A percentile compares a stretch with the other conserved stretches of the same genome.
These are phyloP conservation scores for Hydrozoanthus gracilis DNA, from an alignment of 92 coral and sea anemone species.

Conservation along the genomic window DNA sequence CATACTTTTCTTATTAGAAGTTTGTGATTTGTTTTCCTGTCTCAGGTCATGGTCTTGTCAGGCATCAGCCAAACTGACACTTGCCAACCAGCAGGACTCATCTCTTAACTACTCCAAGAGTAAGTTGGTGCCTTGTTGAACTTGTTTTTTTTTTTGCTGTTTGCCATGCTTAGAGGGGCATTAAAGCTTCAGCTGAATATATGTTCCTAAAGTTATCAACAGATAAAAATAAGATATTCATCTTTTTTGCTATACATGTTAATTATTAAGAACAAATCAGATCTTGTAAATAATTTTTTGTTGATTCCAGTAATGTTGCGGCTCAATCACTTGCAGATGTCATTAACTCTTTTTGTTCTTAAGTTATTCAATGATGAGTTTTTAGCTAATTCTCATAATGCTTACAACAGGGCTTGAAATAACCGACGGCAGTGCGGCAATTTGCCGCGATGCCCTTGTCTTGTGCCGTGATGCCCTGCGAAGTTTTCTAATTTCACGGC, in stretches of 20 bases:
- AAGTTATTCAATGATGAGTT: too few species aligned
- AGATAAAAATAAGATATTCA: too few species aligned
- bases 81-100: slow-evolving; percentile 79
- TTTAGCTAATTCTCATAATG: too few species aligned
- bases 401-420: too few species aligned
- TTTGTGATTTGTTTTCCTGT: not conserved
- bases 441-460: too few species aligned
- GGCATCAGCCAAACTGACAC: slow-evolving; percentile 84
- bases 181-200: not conserved
- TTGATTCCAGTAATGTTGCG: not conserved
- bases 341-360: too few species aligned
- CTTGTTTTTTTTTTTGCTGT: not conserved
- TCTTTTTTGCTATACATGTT: not conserved
- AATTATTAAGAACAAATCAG: not conserved
- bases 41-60: slow-evolving; percentile 98
- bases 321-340: not conserved
- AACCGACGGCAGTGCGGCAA: too few species aligned
- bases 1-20: not conserved
- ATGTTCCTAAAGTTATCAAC: too few species aligned
- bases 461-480: too few species aligned
- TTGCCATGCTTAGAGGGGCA: not conserved
- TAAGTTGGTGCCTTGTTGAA: slow-evolving; percentile 48
- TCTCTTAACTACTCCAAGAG: slow-evolving; percentile 86
- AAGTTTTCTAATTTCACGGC: too few species aligned
- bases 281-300: not conserved